A percentile compares a stretch with the other conserved stretches of the same genome.
Conservation (phyloP, 2,797 vertebrate species). For the Benthosema pterotum region DNA sequence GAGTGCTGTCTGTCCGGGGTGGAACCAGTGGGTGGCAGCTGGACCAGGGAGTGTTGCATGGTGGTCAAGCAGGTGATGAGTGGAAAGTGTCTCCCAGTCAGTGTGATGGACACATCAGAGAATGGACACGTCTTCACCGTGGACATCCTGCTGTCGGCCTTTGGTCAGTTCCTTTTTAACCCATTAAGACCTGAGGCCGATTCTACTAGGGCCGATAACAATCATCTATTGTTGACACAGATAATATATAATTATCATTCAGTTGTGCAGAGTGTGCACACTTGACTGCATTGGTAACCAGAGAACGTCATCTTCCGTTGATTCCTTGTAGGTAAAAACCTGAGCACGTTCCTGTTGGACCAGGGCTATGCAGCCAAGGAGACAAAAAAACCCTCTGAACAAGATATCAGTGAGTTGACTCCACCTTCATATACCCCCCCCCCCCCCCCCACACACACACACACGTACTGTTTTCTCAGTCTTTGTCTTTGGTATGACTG, state of each 20-base stretch:
- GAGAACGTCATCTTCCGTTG: background rate
- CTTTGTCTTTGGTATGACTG: too few relatives aligned
- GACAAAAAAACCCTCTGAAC: conserved; percentile 30
- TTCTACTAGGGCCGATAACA: too few relatives aligned
- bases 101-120: conserved; percentile 66
- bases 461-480: too few relatives aligned
- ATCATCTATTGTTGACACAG: too few relatives aligned
- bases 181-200: too few relatives aligned
- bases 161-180: background rate
- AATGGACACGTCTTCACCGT: conserved; percentile 74
- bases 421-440: too few relatives aligned
- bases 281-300: too few relatives aligned
- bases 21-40: conserved; percentile 57
- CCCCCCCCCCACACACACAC: too few relatives aligned
- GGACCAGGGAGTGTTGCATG: conserved; percentile 73
- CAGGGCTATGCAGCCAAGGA: conserved; percentile 71
- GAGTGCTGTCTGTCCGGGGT: conserved; percentile 83
- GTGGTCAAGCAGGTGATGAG: conserved; percentile 72
- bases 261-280: too few relatives aligned
- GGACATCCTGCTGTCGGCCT: conserved; percentile 68
- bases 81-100: conserved; percentile 75
- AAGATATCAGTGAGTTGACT: conserved; percentile 70
- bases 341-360: conserved; percentile 81
- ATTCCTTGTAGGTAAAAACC: conserved; percentile 75
- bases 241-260: too few relatives aligned